Evolutionary conservation across 2,888 invertebrate genomes (phyloP), one percentile per base, ranked within the genome.

Genomic region (Pycnomerus fuliginosus): DNA sequence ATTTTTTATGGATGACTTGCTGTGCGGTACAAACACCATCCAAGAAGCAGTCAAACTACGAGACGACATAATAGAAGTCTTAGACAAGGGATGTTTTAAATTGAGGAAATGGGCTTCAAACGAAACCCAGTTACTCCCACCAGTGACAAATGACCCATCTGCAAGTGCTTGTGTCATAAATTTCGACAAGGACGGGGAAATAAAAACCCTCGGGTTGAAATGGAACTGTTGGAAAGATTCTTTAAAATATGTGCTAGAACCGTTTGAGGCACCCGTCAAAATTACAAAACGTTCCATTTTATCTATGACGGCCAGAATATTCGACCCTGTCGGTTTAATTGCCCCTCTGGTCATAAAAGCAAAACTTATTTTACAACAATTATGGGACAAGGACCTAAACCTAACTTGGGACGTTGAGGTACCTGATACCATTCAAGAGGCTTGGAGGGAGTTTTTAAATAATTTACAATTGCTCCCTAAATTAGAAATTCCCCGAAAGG

Each of bases 241-340:
- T 5, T 30, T 30, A 5, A 15, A 5, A 13, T 30, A 13, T 14
- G 5, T 3, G 7, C 4, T 30, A 13, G 10, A 27, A 8, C 4
- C 4, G 5, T 7, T 27, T 11, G 4, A 8, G 4, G 10, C 7
- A 11, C 4, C 7, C 4, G 4, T 10, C 5, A 27, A 10, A n/a
- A 12, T 34, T 8, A 40, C 37, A 3, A 40, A 38, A 38, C 32
- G 40, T 3, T 3, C 23, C 13, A 40, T 40, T 35, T 11, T 40
- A 10, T 40, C 33, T 2, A 14, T 12, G 7, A 14, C 13, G 3
- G 11, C 40, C 10, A 14, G 32, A 38, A 16, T 47, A 27, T 48
- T 48, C 16, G 48, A 44, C 38, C 45, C 45, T 4, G 25, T 45
- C 3, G 45, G 45, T 12, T 12, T 40, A 3, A 8, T 45, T 27